These are phyloP conservation scores for Mylabris phalerata DNA, from an alignment of 1,140 invertebrate genomes.

Conservation along the genomic window DNA sequence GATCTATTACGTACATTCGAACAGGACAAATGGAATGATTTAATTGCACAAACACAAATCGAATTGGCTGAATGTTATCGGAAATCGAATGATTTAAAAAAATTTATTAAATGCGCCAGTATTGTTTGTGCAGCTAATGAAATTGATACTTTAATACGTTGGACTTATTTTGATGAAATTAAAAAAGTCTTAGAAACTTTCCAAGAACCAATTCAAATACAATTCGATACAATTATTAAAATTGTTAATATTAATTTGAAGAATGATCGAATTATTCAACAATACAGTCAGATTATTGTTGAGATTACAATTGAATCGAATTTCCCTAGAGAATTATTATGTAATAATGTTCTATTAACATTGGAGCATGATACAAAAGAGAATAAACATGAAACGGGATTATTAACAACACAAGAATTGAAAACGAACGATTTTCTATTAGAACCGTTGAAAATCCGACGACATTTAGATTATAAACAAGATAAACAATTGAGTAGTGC, in stretches of 20 bases:
- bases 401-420: constrained; percentile 45
- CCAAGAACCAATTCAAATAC: constrained; percentile 34
- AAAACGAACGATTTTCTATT: constrained; percentile 53
- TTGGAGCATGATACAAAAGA: constrained; percentile 31
- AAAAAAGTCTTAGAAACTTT: constrained; percentile 57
- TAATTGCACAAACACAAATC: constrained; percentile 73
- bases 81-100: constrained; percentile 66
- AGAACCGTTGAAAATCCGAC: constrained; percentile 57
- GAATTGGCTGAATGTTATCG: constrained; percentile 82
- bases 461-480: constrained; percentile 69
- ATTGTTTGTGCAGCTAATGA: constrained; percentile 67
- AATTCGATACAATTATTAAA: constrained; percentile 44
- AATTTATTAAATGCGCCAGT: constrained; percentile 67
- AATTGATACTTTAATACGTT: constrained; percentile 64
- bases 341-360: constrained; percentile 49
- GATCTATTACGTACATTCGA: constrained; percentile 81
- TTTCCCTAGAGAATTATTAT: constrained; percentile 52
- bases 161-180: constrained; percentile 71
- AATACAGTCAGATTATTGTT: constrained; percentile 52
- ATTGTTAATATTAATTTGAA: constrained; percentile 46
- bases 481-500: constrained; percentile 66
- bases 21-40: constrained; percentile 76
- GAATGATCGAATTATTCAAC: constrained; percentile 44
- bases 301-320: constrained; percentile 52
- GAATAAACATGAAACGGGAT: constrained; percentile 24